Evolutionary conservation across 2,797 vertebrate genomes (phyloP), one percentile per base, ranked within the genome.

Genomic region (Ctenopoma multispine): DNA sequence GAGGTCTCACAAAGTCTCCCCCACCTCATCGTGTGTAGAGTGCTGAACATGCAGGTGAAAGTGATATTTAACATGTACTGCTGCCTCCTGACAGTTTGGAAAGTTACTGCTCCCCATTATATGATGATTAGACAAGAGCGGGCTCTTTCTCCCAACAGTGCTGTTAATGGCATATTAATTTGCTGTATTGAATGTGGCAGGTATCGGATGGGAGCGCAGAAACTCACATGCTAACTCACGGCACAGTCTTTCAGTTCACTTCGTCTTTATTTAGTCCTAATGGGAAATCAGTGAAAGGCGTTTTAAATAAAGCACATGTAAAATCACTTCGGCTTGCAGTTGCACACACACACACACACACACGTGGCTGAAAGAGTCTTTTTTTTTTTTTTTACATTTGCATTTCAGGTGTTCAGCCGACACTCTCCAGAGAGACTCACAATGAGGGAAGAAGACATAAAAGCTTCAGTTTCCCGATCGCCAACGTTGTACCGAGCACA

Each of bases 81-180:
- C 72, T 64, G 72, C 71, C 21, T 69, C 54, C 63, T 77, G 84
- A 75, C 80, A 83, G 54, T 81, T 75, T 59, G 72, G 68, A 79
- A 86, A 81, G 80, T 84, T 81, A 57, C 72, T 3, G 69, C 61
- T 75, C 61, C 65, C 68, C 54, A 56, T 79, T 69, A 81, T 60
- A 24, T 62, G 75, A 56, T 77, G 71, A 87, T 83, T 77, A 77
- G 71, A 70, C 44, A 11, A 6, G 71, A 77, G 74, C 55, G 69
- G 69, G 60, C 66, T 60, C 36, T 18, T 50, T 29, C 77, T 72
- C 51, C 73, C 63, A 18, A 5, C 7, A 17, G 3, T 0, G 51
- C 69, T 21, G 61, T 41, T 81, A 87, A 81, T 83, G 83, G 81
- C 66, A 75, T 76, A 60, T 81, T 85, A 65, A 87, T 87, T 73